Evolutionary conservation across 2,797 vertebrate genomes (phyloP).

Genomic region (Ceryle rudis): DNA sequence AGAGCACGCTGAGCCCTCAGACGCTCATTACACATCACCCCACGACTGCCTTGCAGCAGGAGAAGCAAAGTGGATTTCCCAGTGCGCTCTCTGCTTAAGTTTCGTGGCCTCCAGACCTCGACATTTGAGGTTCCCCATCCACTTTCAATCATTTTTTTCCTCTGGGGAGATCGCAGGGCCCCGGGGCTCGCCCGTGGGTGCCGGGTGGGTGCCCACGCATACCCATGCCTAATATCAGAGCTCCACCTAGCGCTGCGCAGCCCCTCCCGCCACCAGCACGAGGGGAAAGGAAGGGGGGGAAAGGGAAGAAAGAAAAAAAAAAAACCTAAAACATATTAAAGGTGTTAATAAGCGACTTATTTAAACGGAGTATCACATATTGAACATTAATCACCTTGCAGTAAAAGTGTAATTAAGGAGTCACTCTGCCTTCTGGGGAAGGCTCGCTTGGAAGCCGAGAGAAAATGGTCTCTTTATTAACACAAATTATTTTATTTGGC

Average conservation of each 20-base stretch:
- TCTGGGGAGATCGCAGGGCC: fast-evolving
- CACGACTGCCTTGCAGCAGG: background rate
- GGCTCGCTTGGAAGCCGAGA: slow-evolving; percentile 64
- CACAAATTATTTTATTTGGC: slow-evolving; percentile 85
- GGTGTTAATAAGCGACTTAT: slow-evolving; percentile 69
- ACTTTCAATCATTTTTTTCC: background rate
- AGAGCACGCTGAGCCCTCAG: background rate
- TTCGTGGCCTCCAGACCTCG: fast-evolving
- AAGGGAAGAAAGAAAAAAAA: background rate
- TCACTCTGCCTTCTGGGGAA: slow-evolving; percentile 67
- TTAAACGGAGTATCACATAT: slow-evolving; percentile 72
- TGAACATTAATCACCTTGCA: slow-evolving; percentile 75
- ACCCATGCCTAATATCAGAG: slow-evolving; percentile 72
- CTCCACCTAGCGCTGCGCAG: slow-evolving; percentile 84
- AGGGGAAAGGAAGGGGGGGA: too few species aligned
- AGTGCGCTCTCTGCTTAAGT: fast-evolving
- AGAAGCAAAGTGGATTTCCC: fast-evolving
- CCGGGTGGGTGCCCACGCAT: background rate
- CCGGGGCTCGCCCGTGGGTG: background rate
- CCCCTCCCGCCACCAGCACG: background rate
- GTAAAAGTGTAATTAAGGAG: slow-evolving; percentile 77
- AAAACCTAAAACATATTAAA: slow-evolving; percentile 70
- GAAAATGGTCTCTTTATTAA: slow-evolving; percentile 81
- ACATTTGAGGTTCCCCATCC: fast-evolving
- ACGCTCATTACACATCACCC: fast-evolving